Percentiles rank a stretch among this genome's conserved stretches.
Evolutionary conservation across 92 coral and sea anemone genomes (phyloP).

Genomic region (Palythoa heliodiscus): DNA sequence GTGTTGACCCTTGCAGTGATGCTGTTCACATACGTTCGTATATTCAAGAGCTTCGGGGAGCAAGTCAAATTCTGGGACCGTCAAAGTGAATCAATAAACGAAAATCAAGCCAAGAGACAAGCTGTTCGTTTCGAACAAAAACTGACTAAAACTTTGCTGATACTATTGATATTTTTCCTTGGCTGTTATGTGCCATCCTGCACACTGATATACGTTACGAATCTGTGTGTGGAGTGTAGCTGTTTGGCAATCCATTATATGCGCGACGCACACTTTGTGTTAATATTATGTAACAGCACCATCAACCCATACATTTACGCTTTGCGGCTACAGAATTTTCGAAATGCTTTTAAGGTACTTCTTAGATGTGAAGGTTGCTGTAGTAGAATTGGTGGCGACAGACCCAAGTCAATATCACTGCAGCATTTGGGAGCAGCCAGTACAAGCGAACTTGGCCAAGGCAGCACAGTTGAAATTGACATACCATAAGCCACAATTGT

Average conservation of each 20-base stretch:
- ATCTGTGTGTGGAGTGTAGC: conserved; percentile 78
- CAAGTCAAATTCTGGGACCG: conserved; percentile 69
- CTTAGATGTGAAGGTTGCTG: conserved; percentile 23
- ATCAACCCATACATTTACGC: conserved; percentile 93
- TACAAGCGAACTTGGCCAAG: neutral
- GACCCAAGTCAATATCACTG: conserved; percentile 17
- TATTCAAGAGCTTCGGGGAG: conserved; percentile 64
- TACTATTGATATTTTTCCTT: conserved; percentile 71
- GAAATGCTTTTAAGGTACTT: conserved; percentile 73
- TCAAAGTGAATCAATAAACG: conserved; percentile 43
- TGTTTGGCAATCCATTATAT: conserved; percentile 84
- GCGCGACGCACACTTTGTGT: conserved; percentile 79
- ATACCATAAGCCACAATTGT: neutral
- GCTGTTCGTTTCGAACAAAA: conserved; percentile 79
- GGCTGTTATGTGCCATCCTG: conserved; percentile 80
- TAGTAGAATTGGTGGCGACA: neutral
- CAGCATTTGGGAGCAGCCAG: conserved; percentile 11
- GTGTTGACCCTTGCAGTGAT: conserved; percentile 64
- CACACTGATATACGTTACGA: conserved; percentile 83
- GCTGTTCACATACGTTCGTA: conserved; percentile 67
- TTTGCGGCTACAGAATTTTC: conserved; percentile 82
- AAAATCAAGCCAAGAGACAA: conserved; percentile 69
- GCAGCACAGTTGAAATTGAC: neutral
- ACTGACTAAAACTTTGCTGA: conserved; percentile 82
- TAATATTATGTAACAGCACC: conserved; percentile 81